Percentiles rank a stretch among this genome's conserved stretches.
phyloP scores from a whole-genome alignment of 2,797 vertebrate species.

The Helarctos malayanus region DNA sequence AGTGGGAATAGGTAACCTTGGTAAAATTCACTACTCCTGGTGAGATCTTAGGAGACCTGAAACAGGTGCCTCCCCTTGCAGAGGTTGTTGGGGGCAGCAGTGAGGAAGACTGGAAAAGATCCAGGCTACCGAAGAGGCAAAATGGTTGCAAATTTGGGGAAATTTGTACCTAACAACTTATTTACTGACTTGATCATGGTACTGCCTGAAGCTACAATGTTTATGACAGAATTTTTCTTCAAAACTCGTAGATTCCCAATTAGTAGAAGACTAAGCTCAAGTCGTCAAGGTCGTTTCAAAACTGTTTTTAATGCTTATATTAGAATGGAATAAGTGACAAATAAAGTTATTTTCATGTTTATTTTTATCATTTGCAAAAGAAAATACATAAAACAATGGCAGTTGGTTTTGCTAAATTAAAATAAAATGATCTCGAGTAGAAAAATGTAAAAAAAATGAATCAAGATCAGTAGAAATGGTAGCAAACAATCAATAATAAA shows the following conservation, averaged over 20 bases:
- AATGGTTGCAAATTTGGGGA: background rate
- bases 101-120: background rate
- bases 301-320: background rate
- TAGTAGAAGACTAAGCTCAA: background rate
- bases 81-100: background rate
- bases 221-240: background rate
- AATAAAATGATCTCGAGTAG: slow-evolving; percentile 89
- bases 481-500: slow-evolving; percentile 95
- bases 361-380: slow-evolving; percentile 86
- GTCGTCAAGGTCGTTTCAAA: slow-evolving; percentile 29
- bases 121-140: background rate
- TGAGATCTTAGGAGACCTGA: background rate
- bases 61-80: background rate
- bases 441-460: slow-evolving; percentile 89
- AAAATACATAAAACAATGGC: slow-evolving; percentile 94
- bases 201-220: background rate
- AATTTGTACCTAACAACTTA: background rate
- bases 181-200: background rate
- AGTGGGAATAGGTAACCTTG: background rate
- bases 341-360: slow-evolving; percentile 79
- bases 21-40: background rate
- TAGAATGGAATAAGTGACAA: slow-evolving; percentile 53
- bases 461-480: slow-evolving; percentile 90
- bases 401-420: slow-evolving; percentile 91
- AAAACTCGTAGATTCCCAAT: background rate